Conservation (phyloP, 2,888 invertebrate species). For the Drosophila nigritarsus region DNA sequence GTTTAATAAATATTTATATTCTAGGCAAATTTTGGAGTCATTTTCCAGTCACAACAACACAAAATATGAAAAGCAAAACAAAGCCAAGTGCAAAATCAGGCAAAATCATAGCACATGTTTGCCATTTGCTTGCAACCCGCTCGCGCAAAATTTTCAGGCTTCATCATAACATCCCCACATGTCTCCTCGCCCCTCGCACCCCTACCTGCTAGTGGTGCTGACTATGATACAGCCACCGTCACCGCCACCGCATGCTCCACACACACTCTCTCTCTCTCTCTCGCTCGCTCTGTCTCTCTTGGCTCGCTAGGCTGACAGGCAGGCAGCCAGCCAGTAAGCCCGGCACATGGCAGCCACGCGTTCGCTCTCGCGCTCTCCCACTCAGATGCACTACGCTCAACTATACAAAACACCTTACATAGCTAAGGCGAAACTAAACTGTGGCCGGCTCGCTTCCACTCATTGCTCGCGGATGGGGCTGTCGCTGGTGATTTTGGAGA, state of each 20-base stretch:
- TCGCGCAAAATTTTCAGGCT: constrained; percentile 50
- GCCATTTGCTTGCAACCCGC: constrained; percentile 59
- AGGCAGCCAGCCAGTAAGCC: constrained; percentile 69
- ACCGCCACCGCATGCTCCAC: constrained; percentile 21
- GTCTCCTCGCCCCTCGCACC: constrained; percentile 5
- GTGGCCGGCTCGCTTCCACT: constrained; percentile 66
- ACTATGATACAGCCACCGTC: constrained; percentile 9
- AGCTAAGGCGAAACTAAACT: constrained; percentile 73
- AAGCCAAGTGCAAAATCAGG: constrained; percentile 56
- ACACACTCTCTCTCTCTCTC: constrained; percentile 34
- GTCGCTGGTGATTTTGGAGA: constrained; percentile 20
- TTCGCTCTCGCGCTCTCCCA: constrained; percentile 75
- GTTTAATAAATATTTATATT: constrained; percentile 67
- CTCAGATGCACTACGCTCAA: constrained; percentile 74
- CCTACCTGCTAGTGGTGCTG: not conserved
- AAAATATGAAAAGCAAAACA: constrained; percentile 49
- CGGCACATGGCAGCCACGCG: constrained; percentile 71
- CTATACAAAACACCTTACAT: constrained; percentile 75
- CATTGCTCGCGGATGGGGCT: constrained; percentile 5
- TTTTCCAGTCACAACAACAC: constrained; percentile 74
- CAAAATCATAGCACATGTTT: constrained; percentile 65
- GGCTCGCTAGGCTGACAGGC: constrained; percentile 28
- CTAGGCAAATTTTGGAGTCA: constrained; percentile 31
- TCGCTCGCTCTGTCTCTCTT: constrained; percentile 44
- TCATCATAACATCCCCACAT: constrained; percentile 50